Evolutionary conservation across 2,113 vertebrate species (phyloP), one percentile per base, ranked within the genome.

Genomic region (Pogona vitticeps): DNA sequence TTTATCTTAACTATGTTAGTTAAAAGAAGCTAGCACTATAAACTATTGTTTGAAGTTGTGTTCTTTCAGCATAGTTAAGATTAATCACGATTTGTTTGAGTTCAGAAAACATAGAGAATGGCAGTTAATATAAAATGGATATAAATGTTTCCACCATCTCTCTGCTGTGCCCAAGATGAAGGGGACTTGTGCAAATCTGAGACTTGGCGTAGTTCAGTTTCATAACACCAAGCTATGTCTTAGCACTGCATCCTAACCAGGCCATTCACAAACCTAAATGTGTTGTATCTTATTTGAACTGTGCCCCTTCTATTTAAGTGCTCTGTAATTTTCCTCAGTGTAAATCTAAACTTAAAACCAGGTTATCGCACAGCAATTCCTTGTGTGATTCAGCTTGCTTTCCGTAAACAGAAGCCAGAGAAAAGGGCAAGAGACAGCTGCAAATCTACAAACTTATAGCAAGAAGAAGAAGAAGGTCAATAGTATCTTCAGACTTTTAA

Each of bases 401-500:
- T 33, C 71, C 76, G 13, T 1, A 28, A 58, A 56, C 88, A 90
- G 92, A 88, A 85, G 67, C 1, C 58, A 70, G 46, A 4, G 75
- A 83, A 33, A 84, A 90, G 75, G 36, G 77, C 38, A 88, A 89
- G 83, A 8, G 20, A 71, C 33, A 33, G 42, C 1, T 58, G 13
- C 20, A 58, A 68, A 9, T 40, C 46, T 70, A 20, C 36, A 68
- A 68, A 52, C 46, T 10, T 52, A 52, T 52, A 52, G 59, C 38
- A 84, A 86, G 20, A 73, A 80, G 65, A 90, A 36, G 20, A 56
- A 63, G 21, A 63, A 23, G 78, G 83, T 68, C n/a, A 80, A 33
- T 20, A 46, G 3, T 15, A 26, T n/a, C 42, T 91, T 89, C 77
- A n/a, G 90, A 88, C 75, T 42, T 59, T 73, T 75, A 36, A 77